phyloP scores from a whole-genome alignment of 1,140 invertebrate species.

The Calephelis nemesis region DNA sequence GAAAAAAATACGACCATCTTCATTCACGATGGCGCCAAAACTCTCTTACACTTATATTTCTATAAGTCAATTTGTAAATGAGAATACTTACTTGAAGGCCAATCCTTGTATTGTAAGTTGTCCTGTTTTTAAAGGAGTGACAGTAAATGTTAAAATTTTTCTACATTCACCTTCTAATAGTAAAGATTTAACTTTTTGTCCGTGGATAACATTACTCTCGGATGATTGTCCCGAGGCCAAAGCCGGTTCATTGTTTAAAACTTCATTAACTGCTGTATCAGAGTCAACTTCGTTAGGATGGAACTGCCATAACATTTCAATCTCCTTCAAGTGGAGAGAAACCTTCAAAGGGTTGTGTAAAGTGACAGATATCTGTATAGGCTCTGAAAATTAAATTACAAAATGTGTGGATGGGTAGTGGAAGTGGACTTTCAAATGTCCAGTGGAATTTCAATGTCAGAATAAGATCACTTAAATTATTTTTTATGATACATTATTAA shows the following conservation, averaged over 20 bases:
- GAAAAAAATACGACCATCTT: no score
- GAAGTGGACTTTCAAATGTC: no score
- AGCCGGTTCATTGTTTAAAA: constrained; percentile 59
- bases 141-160: constrained; percentile 55
- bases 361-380: constrained; percentile 87
- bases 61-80: not conserved
- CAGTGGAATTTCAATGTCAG: no score
- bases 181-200: constrained; percentile 63
- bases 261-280: constrained; percentile 44
- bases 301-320: constrained; percentile 91
- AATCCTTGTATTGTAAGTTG: constrained; percentile 60
- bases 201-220: constrained; percentile 62
- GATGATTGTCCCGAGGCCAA: constrained; percentile 55
- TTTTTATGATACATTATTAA: no score
- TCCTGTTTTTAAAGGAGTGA: constrained; percentile 68
- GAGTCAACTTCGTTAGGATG: constrained; percentile 65
- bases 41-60: not conserved
- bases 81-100: constrained; percentile 64
- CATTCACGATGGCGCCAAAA: no score
- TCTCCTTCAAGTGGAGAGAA: constrained; percentile 84
- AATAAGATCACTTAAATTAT: no score
- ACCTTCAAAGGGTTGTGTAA: constrained; percentile 91
- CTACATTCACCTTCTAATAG: constrained; percentile 62
- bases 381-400: constrained; percentile 81
- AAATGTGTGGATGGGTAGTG: no score